Conservation (phyloP, 2,113 vertebrate species). For the Donacobius atricapilla region DNA sequence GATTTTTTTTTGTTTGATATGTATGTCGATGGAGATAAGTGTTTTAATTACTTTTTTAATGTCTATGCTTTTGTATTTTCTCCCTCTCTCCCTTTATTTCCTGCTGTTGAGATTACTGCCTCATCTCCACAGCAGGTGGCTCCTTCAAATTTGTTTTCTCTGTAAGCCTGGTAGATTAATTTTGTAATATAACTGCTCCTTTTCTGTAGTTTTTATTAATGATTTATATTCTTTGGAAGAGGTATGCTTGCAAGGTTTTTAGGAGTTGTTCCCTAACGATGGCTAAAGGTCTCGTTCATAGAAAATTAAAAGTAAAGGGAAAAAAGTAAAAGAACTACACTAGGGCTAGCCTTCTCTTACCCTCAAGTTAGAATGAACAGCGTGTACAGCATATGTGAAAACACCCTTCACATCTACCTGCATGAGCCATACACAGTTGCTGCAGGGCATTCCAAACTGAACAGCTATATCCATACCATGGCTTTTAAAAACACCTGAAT, state of each 20-base stretch:
- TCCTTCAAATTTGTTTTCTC: constrained; percentile 77
- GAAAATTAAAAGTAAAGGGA: not conserved
- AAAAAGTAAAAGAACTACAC: not conserved
- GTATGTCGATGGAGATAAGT: constrained; percentile 81
- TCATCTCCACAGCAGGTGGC: constrained; percentile 79
- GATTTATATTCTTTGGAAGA: constrained; percentile 64
- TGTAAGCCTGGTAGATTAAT: constrained; percentile 74
- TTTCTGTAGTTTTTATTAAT: constrained; percentile 72
- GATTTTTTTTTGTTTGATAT: constrained; percentile 54
- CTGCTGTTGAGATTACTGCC: constrained; percentile 80
- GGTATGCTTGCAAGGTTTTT: constrained; percentile 17
- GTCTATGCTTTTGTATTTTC: constrained; percentile 78
- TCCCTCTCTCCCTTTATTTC: constrained; percentile 73
- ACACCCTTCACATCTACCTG: not conserved
- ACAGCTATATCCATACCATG: not conserved
- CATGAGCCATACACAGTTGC: not conserved
- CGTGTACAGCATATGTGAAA: not conserved
- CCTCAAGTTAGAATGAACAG: not conserved
- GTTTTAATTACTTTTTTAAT: constrained; percentile 85
- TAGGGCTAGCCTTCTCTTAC: not conserved
- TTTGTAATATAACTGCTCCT: constrained; percentile 75
- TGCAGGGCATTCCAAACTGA: not conserved
- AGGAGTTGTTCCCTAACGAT: constrained; percentile 29
- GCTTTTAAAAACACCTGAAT: not conserved
- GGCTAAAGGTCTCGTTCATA: constrained; percentile 6